These are phyloP conservation scores for Zosterops hypoxanthus DNA, from an alignment of 2,113 vertebrate genomes.

Conservation along the genomic window DNA sequence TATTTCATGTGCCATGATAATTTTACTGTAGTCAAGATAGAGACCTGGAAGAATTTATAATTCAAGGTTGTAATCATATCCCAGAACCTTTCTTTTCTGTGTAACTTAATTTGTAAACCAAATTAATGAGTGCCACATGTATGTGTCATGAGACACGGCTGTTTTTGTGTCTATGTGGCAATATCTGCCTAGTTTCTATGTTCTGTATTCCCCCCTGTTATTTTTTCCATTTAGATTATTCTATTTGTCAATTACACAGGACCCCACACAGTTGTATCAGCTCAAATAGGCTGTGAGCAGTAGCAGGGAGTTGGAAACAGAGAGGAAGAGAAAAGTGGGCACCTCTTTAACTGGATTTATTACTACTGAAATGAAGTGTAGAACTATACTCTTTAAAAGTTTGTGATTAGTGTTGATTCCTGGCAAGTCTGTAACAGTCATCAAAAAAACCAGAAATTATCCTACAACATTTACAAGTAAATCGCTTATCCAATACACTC, in stretches of 20 bases:
- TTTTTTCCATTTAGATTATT: background rate
- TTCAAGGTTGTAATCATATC: background rate
- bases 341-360: background rate
- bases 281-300: background rate
- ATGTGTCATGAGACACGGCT: background rate
- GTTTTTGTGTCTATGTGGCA: background rate
- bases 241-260: background rate
- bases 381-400: background rate
- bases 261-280: background rate
- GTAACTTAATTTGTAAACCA: background rate
- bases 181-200: background rate
- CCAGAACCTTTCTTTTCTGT: background rate
- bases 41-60: background rate
- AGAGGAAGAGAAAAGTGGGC: background rate
- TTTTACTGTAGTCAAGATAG: background rate
- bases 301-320: background rate
- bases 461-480: background rate
- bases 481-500: background rate
- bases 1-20: background rate
- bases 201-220: rapidly evolving
- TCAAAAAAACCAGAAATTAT: background rate
- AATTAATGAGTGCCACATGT: background rate
- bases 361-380: background rate
- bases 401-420: background rate
- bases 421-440: background rate